A percentile compares a stretch with the other conserved stretches of the same genome.
phyloP scores from a whole-genome alignment of 1,140 invertebrate species.

The Drosophila navojoa region DNA sequence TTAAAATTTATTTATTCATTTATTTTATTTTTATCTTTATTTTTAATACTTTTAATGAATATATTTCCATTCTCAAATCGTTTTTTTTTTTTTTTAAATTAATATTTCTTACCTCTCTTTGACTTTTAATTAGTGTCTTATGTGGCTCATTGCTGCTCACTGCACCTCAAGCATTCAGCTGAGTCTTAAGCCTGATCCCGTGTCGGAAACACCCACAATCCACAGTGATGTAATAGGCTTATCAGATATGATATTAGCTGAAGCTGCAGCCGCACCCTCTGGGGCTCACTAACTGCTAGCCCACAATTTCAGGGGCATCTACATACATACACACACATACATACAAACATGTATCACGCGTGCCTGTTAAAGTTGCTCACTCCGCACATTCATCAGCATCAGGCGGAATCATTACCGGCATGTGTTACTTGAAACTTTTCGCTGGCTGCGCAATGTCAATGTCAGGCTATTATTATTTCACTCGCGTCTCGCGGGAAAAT shows the following conservation, averaged over 20 bases:
- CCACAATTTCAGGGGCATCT: conserved; percentile 21
- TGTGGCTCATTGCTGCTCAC: conserved; percentile 4
- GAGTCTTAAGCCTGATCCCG: conserved; percentile 1
- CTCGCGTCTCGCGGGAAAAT: conserved; percentile 51
- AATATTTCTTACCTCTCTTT: not conserved
- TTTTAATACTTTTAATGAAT: too few relatives aligned
- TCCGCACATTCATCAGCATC: conserved; percentile 59
- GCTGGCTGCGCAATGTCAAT: conserved; percentile 66
- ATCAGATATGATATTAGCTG: conserved; percentile 32
- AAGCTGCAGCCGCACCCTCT: conserved; percentile 9
- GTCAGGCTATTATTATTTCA: conserved; percentile 65
- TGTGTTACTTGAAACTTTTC: conserved; percentile 75
- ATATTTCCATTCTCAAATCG: too few relatives aligned
- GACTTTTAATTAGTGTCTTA: too few relatives aligned
- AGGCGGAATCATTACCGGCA: conserved; percentile 67
- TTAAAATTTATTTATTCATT: too few relatives aligned
- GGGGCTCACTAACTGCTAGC: conserved; percentile 7
- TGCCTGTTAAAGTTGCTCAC: conserved; percentile 31
- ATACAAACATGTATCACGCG: conserved; percentile 28
- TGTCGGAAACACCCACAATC: conserved; percentile 7
- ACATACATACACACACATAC: too few relatives aligned
- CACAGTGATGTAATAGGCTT: conserved; percentile 12
- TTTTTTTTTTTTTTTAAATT: too few relatives aligned
- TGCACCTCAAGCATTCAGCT: conserved; percentile 14
- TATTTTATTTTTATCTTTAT: too few relatives aligned